Evolutionary conservation across 23 tunicate species (phyloP).

Genomic region (Ciona savignyi): DNA sequence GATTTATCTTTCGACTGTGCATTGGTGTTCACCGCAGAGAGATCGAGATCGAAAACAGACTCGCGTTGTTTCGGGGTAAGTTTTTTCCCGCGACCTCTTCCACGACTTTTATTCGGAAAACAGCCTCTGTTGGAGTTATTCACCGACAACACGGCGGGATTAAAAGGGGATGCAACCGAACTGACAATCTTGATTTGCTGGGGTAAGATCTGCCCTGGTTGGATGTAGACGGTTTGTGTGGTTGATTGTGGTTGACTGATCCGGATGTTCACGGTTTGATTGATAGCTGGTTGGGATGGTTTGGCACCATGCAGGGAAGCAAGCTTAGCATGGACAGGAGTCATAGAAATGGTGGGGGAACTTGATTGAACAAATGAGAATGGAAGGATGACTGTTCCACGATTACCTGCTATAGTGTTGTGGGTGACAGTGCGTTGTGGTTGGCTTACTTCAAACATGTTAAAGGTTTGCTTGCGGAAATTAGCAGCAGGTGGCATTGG

Average conservation of each 20-base stretch:
- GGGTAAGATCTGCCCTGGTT: not conserved
- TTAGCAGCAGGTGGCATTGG: not conserved
- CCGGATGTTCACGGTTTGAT: not conserved
- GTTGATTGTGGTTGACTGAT: not conserved
- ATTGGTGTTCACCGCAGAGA: slow-evolving; percentile 7
- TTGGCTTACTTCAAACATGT: not conserved
- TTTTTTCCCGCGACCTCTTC: not conserved
- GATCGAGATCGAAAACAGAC: slow-evolving; percentile 43
- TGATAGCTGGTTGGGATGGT: not conserved
- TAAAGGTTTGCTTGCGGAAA: not conserved
- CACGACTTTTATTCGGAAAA: slow-evolving; percentile 1
- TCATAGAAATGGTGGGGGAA: not conserved
- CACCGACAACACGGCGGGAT: slow-evolving; percentile 4
- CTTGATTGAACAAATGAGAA: slow-evolving; percentile 22
- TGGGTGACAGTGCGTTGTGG: not conserved
- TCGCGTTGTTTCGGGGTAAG: not conserved
- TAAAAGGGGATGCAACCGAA: not conserved
- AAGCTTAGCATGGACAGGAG: too few relatives aligned
- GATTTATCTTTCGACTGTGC: slow-evolving; percentile 3
- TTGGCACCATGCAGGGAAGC: too few relatives aligned
- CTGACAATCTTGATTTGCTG: not conserved
- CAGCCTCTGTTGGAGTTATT: slow-evolving; percentile 2
- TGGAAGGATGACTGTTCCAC: slow-evolving; percentile 26
- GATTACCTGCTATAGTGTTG: not conserved
- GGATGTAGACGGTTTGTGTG: not conserved